phyloP scores from a whole-genome alignment of 2,113 vertebrate species.

The Numenius arquata region DNA sequence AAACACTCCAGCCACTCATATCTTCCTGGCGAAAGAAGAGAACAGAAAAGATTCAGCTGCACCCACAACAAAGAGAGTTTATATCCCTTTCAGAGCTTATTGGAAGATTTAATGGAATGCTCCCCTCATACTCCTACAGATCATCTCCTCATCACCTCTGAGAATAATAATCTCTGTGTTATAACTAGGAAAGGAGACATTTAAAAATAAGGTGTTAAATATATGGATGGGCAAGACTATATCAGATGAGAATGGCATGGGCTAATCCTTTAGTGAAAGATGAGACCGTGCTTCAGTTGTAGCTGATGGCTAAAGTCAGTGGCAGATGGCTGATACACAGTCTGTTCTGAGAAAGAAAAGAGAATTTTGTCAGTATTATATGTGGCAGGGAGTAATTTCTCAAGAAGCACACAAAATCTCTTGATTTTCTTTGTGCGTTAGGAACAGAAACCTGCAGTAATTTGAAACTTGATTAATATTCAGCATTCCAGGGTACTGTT shows the following conservation, averaged over 20 bases:
- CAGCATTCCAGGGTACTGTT: background rate
- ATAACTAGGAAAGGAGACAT: constrained; percentile 2
- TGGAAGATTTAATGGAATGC: constrained; percentile 2
- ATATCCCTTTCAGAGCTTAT: constrained; percentile 18
- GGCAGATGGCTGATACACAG: constrained; percentile 10
- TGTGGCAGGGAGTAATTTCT: background rate
- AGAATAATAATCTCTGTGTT: background rate
- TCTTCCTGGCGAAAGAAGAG: constrained; percentile 77
- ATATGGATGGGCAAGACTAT: constrained; percentile 44
- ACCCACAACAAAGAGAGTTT: constrained; percentile 62
- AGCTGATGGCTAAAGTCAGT: constrained; percentile 28
- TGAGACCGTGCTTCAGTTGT: constrained; percentile 13
- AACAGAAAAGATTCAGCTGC: constrained; percentile 53
- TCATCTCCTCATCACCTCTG: constrained; percentile 14
- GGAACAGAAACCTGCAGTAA: background rate
- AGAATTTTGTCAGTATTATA: background rate
- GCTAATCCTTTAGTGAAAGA: constrained; percentile 64
- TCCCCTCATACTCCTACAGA: background rate
- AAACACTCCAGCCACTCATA: constrained; percentile 80
- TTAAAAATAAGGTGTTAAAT: constrained; percentile 55
- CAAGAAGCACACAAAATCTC: background rate
- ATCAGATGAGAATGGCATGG: constrained; percentile 50
- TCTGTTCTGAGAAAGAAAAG: constrained; percentile 14
- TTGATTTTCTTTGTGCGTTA: background rate
- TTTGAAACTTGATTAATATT: background rate